Evolutionary conservation across 2,113 vertebrate genomes (phyloP), one percentile per base, ranked within the genome.

Genomic region (Talpa occidentalis): DNA sequence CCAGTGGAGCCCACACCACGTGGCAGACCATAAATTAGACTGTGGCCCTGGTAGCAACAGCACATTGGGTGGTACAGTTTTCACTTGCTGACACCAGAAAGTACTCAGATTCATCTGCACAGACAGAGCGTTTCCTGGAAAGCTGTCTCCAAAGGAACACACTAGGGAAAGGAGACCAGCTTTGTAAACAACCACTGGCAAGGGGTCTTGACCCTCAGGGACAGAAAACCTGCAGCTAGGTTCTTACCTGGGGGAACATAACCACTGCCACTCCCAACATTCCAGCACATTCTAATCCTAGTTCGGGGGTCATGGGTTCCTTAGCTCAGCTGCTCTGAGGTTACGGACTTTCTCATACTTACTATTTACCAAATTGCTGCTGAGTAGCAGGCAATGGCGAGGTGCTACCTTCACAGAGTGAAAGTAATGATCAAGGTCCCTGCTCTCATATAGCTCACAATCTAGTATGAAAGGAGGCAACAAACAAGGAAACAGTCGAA

Each of bases 51-150:
- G 47, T 79, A 90, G 86, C 47, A 94, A 42, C 11, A 78, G 73
- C 44, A 94, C 30, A 59, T n/a, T 28, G 40, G 21, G 42, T 87
- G 67, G 93, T 72, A 49, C 6, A 37, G 24, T 67, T 95, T 85
- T 95, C 64, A 84, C 73, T 90, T 91, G 81, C 77, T 85, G 56
- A 94, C 52, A 85, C 67, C 59, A 77, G 73, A 88, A 85, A 77
- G 87, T 47, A 70, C 24, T 49, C 47, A 82, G 26, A 42, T 78
- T 70, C 26, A 40, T 52, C 64, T 64, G 4, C 17, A 94, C 64
- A 85, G 59, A 59, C 37, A 72, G 83, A 21, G 6, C 10, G 37
- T 62, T 92, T 92, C 67, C 76, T 78, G 32, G 76, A 93, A 96
- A 90, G 26, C 26, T 10, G 44, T 90, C 85, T 82, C 42, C 56